These are phyloP conservation scores for Phthorimaea operculella DNA, from an alignment of 1,140 invertebrate genomes.

Conservation along the genomic window DNA sequence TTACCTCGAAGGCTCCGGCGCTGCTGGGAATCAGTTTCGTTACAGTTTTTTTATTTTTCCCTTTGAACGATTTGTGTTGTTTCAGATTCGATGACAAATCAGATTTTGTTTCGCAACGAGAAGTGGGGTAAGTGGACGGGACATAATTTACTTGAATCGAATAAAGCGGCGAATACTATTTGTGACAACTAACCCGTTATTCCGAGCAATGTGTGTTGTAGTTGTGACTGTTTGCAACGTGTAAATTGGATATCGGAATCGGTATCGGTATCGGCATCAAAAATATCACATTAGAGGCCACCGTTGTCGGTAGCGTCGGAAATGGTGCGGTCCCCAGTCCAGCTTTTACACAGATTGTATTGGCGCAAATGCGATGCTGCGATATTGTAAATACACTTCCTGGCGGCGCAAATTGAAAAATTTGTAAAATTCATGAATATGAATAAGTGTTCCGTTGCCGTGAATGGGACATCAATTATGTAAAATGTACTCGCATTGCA, in stretches of 20 bases:
- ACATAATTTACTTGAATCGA: not conserved
- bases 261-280: slow-evolving; percentile 33
- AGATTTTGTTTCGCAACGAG: slow-evolving; percentile 34
- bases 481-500: slow-evolving; percentile 57
- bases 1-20: slow-evolving; percentile 54
- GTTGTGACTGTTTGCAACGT: not conserved
- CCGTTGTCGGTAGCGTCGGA: slow-evolving; percentile 30
- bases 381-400: slow-evolving; percentile 58
- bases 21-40: slow-evolving; percentile 63
- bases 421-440: slow-evolving; percentile 66
- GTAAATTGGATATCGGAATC: slow-evolving; percentile 28
- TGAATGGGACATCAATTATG: slow-evolving; percentile 64
- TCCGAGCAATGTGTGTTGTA: not conserved
- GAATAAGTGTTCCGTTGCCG: slow-evolving; percentile 56
- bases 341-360: slow-evolving; percentile 59
- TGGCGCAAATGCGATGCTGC: slow-evolving; percentile 45
- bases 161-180: too few species aligned
- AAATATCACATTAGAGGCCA: slow-evolving; percentile 50
- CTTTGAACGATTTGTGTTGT: slow-evolving; percentile 44
- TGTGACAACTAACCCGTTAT: not conserved
- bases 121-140: not conserved
- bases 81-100: slow-evolving; percentile 38
- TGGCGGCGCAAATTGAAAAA: slow-evolving; percentile 60
- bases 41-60: slow-evolving; percentile 54
- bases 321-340: slow-evolving; percentile 22